These are phyloP conservation scores for Menidia menidia DNA, from an alignment of 2,797 vertebrate genomes.

Conservation along the genomic window DNA sequence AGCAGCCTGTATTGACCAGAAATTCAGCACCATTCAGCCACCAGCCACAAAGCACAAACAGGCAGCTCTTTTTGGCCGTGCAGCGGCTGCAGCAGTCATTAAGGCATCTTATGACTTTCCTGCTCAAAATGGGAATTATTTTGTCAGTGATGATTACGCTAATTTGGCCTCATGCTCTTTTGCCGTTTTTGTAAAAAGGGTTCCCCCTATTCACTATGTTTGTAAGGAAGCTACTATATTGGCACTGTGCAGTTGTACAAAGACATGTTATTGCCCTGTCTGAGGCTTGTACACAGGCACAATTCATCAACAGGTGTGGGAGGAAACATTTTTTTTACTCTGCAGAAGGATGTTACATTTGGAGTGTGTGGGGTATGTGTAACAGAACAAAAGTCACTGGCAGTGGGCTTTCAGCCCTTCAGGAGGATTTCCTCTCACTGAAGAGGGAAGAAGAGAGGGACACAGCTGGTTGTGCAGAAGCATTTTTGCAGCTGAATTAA, in stretches of 20 bases:
- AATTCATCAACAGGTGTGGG: constrained; percentile 79
- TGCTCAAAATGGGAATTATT: constrained; percentile 53
- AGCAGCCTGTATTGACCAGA: constrained; percentile 24
- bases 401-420: constrained; percentile 63
- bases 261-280: constrained; percentile 51
- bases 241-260: constrained; percentile 45
- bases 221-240: constrained; percentile 57
- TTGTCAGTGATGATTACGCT: constrained; percentile 60
- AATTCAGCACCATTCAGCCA: constrained; percentile 36
- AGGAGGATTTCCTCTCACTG: constrained; percentile 62
- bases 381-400: constrained; percentile 72
- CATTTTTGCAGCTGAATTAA: constrained; percentile 53
- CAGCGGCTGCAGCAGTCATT: constrained; percentile 40
- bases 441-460: constrained; percentile 53
- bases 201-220: constrained; percentile 58
- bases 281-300: constrained; percentile 57
- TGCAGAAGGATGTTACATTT: constrained; percentile 66
- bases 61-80: constrained; percentile 13
- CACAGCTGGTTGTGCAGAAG: constrained; percentile 19
- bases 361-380: constrained; percentile 68
- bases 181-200: constrained; percentile 56
- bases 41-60: constrained; percentile 45
- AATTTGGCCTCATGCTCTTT: constrained; percentile 57
- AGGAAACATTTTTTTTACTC: constrained; percentile 50
- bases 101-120: constrained; percentile 60